Evolutionary conservation across 2,888 invertebrate genomes (phyloP).

Genomic region (Ferrisia virgata): DNA sequence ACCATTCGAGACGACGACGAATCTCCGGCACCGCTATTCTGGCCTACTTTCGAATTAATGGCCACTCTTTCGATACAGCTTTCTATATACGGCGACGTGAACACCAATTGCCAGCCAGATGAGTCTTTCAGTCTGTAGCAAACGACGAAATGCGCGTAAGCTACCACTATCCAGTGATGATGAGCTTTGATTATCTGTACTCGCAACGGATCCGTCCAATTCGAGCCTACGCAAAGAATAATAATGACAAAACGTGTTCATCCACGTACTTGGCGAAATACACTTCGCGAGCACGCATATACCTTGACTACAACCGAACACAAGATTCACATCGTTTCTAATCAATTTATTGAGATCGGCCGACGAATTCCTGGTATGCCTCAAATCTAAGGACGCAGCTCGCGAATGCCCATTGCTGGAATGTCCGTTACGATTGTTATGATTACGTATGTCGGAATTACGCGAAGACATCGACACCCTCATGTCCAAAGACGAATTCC

Average conservation of each 20-base stretch:
- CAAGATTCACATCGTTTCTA: constrained; percentile 67
- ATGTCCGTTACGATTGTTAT: constrained; percentile 52
- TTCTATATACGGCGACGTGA: constrained; percentile 89
- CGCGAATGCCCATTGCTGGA: constrained; percentile 67
- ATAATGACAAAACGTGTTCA: too few species aligned
- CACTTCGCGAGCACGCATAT: constrained; percentile 33
- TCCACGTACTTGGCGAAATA: too few species aligned
- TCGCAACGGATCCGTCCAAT: constrained; percentile 79
- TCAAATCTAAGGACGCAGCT: constrained; percentile 75
- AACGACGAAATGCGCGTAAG: constrained; percentile 74
- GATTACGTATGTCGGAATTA: constrained; percentile 56
- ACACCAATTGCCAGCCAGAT: constrained; percentile 92
- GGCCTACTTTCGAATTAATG: constrained; percentile 63
- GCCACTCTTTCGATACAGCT: constrained; percentile 87
- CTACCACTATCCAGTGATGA: constrained; percentile 96
- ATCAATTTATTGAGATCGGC: constrained; percentile 71
- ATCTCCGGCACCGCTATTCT: constrained; percentile 52
- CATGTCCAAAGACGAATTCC: constrained; percentile 80
- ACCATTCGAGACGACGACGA: constrained; percentile 70
- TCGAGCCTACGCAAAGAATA: too few species aligned
- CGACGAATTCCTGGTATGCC: constrained; percentile 70
- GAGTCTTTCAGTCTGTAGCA: constrained; percentile 80
- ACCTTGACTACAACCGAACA: constrained; percentile 63
- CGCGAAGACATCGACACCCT: constrained; percentile 55
- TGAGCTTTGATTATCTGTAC: constrained; percentile 94